phyloP scores from a whole-genome alignment of 2,797 vertebrate species.

The Cichlasoma orientale region DNA sequence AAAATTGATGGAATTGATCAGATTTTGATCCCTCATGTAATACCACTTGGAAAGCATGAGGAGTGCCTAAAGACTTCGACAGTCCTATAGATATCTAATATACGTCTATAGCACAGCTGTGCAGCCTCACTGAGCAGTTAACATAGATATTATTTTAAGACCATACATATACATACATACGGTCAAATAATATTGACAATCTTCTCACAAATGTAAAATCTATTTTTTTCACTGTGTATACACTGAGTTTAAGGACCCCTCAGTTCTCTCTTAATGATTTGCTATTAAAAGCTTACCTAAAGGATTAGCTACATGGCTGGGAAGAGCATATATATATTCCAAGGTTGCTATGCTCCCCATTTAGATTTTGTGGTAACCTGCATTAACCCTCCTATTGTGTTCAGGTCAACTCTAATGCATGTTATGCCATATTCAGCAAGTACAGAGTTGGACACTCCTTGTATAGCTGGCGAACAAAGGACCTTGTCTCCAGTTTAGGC shows the following conservation, averaged over 20 bases:
- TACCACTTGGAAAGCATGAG: not conserved
- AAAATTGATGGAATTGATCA: no score
- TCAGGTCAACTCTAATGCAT: not conserved
- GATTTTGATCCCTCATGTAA: no score
- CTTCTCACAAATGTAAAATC: not conserved
- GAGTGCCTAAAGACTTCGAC: not conserved
- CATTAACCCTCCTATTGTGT: not conserved
- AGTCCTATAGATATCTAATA: not conserved
- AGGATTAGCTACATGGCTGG: not conserved
- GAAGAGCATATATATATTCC: no score
- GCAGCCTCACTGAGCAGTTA: not conserved
- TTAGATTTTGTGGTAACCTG: not conserved
- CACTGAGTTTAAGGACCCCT: not conserved
- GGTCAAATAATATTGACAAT: no score
- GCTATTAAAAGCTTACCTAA: not conserved
- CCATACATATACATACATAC: no score
- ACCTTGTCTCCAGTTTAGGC: not conserved
- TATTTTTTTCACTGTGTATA: not conserved
- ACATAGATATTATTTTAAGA: no score
- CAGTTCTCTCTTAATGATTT: not conserved
- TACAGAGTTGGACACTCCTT: not conserved
- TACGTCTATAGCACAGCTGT: not conserved
- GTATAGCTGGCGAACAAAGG: not conserved
- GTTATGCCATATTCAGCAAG: not conserved
- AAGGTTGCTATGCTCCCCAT: not conserved